These are phyloP conservation scores for Plectrocnemia conspersa DNA, from an alignment of 1,140 invertebrate genomes.

Conservation along the genomic window DNA sequence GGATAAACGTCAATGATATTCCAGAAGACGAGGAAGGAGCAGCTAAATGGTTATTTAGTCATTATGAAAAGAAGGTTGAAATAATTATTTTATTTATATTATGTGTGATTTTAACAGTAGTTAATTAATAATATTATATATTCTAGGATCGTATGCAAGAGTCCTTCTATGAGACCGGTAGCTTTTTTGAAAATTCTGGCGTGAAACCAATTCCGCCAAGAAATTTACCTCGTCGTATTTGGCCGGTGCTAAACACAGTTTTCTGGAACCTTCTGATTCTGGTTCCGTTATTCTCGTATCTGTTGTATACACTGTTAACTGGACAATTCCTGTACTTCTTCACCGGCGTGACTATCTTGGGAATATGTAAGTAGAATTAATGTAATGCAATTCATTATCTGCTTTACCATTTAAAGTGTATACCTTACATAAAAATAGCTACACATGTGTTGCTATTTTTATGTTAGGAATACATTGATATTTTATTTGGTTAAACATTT, in stretches of 20 bases:
- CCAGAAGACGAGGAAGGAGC: slow-evolving; percentile 75
- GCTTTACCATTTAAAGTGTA: no score
- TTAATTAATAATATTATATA: slow-evolving; percentile 29
- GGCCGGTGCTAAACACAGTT: slow-evolving; percentile 65
- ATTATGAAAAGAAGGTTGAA: slow-evolving; percentile 68
- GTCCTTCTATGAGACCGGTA: slow-evolving; percentile 76
- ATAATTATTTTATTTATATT: not conserved
- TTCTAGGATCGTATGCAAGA: slow-evolving; percentile 73
- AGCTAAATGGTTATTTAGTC: slow-evolving; percentile 74
- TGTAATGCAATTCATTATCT: no score
- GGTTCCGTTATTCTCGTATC: slow-evolving; percentile 65
- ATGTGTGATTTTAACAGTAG: not conserved
- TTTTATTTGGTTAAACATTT: no score
- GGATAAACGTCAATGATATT: slow-evolving; percentile 75
- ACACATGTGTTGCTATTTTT: no score
- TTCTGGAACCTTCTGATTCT: slow-evolving; percentile 67
- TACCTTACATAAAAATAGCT: no score
- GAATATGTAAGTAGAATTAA: slow-evolving; percentile 72
- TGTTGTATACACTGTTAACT: slow-evolving; percentile 63
- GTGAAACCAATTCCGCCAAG: slow-evolving; percentile 58
- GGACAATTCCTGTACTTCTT: slow-evolving; percentile 69
- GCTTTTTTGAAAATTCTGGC: slow-evolving; percentile 73
- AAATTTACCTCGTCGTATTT: slow-evolving; percentile 54
- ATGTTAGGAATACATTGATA: no score
- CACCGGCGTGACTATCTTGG: slow-evolving; percentile 61